phyloP scores from a whole-genome alignment of 2,113 vertebrate species.

The Cavia aperea region DNA sequence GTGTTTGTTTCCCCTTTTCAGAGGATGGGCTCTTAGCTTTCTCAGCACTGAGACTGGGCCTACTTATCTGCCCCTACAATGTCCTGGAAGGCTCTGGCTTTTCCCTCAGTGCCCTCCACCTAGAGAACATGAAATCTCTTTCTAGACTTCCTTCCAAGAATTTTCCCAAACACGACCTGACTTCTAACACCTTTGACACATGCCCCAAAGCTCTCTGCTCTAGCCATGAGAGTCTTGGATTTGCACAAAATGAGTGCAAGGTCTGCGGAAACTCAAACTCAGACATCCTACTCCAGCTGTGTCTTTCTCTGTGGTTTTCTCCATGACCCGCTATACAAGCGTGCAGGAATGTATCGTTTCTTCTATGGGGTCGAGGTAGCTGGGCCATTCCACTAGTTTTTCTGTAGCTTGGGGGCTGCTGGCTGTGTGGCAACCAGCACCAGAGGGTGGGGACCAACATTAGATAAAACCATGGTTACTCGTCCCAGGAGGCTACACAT shows the following conservation, averaged over 20 bases:
- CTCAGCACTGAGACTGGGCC: neutral
- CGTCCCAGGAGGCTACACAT: neutral
- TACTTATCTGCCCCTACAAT: neutral
- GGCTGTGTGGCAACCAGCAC: neutral
- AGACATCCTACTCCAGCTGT: neutral
- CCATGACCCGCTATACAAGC: accelerated
- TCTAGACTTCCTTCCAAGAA: neutral
- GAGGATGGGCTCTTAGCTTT: neutral
- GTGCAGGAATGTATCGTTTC: neutral
- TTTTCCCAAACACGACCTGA: neutral
- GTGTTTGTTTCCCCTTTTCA: constrained; percentile 27
- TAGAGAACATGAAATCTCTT: neutral
- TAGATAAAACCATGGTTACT: neutral
- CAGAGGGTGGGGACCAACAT: neutral
- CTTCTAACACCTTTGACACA: neutral
- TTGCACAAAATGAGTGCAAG: neutral
- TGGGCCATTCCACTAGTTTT: neutral
- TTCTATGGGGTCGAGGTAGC: neutral
- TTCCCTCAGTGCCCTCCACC: neutral
- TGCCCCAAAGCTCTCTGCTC: neutral
- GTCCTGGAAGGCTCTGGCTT: neutral
- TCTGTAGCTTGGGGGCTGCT: neutral
- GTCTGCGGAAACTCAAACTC: neutral
- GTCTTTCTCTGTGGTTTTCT: neutral
- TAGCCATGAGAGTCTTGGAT: neutral